Evolutionary conservation across 1,140 invertebrate species (phyloP), one percentile per base, ranked within the genome.

Genomic region (Pseudomyrmex gracilis): DNA sequence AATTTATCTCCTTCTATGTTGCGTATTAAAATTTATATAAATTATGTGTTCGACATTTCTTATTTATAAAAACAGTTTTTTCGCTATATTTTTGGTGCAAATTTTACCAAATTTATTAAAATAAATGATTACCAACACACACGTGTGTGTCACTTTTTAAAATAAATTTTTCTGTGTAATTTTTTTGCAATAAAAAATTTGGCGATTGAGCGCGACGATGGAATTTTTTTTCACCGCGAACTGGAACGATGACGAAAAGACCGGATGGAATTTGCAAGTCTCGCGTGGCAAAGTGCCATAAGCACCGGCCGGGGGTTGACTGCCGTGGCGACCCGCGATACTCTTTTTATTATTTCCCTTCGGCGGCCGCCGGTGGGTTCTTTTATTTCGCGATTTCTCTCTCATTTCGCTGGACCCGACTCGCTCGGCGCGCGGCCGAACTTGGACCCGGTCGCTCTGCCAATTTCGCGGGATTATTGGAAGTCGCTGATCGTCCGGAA

Each of bases 341-440:
- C 68, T 89, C 84, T 87, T 88, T 88, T 89, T 89, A 66, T 78
- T 83, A 61, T 87, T 82, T 64, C 88, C 51, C 78, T 85, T n/a
- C 83, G 34, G n/a, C 47, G 45, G 43, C 47, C 51, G 49, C 43
- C 71, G 20, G 20, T 74, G 80, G 20, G 73, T 87, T 85, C 82
- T 85, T 85, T 86, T 87, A 90, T 89, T 90, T 90, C 71, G 82
- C 84, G 80, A 87, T 90, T 87, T 87, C 87, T 88, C 89, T 90
- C 85, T 82, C 82, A 87, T 89, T 89, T 87, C 88, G 83, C 74
- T 66, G 71, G 66, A 80, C 84, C 84, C 77, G 73, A 82, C 86
- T 47, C 74, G 45, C 70, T n/a, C 87, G 66, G 83, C 73, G 55
- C 66, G 49, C 68, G 49, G 15, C 8, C 87, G 64, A 80, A 68